Evolutionary conservation across 2,797 vertebrate genomes (phyloP).

Genomic region (Lepus townsendii): DNA sequence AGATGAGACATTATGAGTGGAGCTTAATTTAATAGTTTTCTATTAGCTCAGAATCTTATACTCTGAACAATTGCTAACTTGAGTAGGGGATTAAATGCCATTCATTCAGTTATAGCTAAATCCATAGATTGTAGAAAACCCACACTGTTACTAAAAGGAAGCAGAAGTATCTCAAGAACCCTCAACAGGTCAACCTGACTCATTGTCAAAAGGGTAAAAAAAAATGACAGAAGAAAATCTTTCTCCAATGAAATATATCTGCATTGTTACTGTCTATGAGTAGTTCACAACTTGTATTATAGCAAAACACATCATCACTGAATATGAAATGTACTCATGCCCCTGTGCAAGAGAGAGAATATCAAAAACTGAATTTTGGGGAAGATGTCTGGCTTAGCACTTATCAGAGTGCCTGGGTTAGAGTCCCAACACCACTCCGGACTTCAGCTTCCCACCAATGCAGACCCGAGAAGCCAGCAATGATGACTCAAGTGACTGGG

Average conservation of each 20-base stretch:
- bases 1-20: conserved; percentile 23
- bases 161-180: not conserved
- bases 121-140: not conserved
- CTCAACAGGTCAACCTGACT: conserved; percentile 46
- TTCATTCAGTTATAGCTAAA: not conserved
- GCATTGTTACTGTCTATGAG: not conserved
- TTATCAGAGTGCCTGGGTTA: too few relatives aligned
- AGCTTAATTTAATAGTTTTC: conserved; percentile 37
- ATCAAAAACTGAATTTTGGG: not conserved
- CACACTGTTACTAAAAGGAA: not conserved
- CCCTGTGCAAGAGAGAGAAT: not conserved
- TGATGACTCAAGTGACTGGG: too few relatives aligned
- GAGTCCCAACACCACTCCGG: too few relatives aligned
- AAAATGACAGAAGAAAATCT: not conserved
- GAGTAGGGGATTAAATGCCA: not conserved
- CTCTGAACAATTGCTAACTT: conserved; percentile 18
- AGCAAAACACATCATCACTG: not conserved
- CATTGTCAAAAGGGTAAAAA: not conserved
- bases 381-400: too few relatives aligned
- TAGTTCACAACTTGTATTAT: not conserved
- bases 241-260: not conserved
- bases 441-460: too few relatives aligned
- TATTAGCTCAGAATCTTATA: conserved; percentile 58
- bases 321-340: not conserved
- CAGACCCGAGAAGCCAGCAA: too few relatives aligned